Conservation (phyloP, 2,888 invertebrate species). For the Axea sp. region DNA sequence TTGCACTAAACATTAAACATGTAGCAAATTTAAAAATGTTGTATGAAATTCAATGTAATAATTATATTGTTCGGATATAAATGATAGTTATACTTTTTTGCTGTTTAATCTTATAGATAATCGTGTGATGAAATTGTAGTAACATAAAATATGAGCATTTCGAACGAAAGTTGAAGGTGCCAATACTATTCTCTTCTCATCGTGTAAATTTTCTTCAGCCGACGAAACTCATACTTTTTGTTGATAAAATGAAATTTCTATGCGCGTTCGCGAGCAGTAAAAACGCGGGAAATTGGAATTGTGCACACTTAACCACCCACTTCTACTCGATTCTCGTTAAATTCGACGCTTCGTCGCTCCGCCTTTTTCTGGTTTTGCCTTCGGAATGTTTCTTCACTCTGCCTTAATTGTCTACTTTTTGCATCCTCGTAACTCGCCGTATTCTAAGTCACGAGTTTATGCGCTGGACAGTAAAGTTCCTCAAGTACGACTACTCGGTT, state of each 20-base stretch:
- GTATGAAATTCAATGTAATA: no score
- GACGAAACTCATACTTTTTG: constrained; percentile 19
- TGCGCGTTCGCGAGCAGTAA: constrained; percentile 33
- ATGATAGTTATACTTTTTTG: no score
- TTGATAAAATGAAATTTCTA: constrained; percentile 49
- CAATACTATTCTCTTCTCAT: neutral
- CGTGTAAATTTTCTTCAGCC: constrained; percentile 20
- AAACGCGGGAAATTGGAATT: constrained; percentile 52
- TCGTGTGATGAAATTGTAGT: no score
- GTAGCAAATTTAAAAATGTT: no score
- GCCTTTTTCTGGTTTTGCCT: constrained; percentile 59
- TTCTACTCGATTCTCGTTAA: constrained; percentile 54
- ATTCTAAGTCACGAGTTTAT: constrained; percentile 46
- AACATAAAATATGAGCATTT: no score
- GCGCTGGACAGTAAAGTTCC: constrained; percentile 33
- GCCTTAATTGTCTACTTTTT: constrained; percentile 53
- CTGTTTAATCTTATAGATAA: no score
- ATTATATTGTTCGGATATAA: no score
- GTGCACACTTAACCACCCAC: constrained; percentile 54
- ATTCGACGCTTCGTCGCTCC: constrained; percentile 59
- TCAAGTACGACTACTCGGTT: constrained; percentile 5
- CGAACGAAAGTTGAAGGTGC: constrained; percentile 10
- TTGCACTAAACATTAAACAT: no score
- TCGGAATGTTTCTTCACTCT: constrained; percentile 47
- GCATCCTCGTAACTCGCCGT: constrained; percentile 43